Evolutionary conservation across 2,113 vertebrate species (phyloP).

Genomic region (Tonatia bakeri): DNA sequence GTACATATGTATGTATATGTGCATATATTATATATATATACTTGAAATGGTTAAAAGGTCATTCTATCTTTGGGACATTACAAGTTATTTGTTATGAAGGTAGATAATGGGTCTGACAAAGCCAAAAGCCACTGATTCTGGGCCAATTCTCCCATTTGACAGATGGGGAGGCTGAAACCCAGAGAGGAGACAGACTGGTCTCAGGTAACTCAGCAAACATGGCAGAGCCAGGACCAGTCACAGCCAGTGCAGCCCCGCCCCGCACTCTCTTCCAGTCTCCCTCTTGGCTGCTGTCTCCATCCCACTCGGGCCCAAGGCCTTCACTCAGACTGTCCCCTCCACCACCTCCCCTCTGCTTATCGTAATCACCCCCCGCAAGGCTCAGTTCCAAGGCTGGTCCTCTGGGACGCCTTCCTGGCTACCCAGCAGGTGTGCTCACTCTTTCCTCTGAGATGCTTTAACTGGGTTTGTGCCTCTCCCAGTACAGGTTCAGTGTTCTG

Average conservation of each 20-base stretch:
- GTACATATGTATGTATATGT: too few species aligned
- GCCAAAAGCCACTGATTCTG: not conserved
- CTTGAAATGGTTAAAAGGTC: not conserved
- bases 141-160: not conserved
- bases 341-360: not conserved
- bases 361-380: not conserved
- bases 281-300: not conserved
- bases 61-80: not conserved
- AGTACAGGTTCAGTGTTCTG: not conserved
- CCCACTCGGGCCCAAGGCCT: not conserved
- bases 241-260: not conserved
- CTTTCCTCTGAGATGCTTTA: not conserved
- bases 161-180: constrained; percentile 1
- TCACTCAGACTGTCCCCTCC: not conserved
- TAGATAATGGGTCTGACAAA: not conserved
- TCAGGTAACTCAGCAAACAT: not conserved
- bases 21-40: not conserved
- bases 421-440: not conserved
- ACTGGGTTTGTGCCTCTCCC: not conserved
- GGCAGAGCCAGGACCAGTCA: not conserved
- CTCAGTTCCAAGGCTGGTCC: not conserved
- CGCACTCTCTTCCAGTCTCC: not conserved
- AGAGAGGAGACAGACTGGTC: not conserved
- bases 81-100: not conserved
- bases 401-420: not conserved